Conservation (phyloP, 2,113 vertebrate species). For the Eublepharis macularius region DNA sequence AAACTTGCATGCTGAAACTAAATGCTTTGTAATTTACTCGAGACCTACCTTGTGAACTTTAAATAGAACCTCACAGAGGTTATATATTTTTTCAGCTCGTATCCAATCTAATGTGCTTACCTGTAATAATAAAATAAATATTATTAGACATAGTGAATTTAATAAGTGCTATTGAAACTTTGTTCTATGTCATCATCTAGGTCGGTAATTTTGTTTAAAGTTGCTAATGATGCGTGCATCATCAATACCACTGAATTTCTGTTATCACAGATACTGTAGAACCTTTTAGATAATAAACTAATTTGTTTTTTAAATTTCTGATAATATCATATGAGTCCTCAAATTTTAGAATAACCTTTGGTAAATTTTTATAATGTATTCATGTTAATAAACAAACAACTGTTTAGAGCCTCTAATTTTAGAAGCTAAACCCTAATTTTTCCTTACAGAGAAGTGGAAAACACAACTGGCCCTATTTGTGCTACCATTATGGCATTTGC, state of each 20-base stretch:
- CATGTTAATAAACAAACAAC: not conserved
- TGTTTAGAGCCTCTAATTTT: not conserved
- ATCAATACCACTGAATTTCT: not conserved
- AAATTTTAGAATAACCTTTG: not conserved
- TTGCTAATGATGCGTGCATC: not conserved
- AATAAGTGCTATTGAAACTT: not conserved
- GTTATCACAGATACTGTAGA: not conserved
- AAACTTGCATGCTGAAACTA: not conserved
- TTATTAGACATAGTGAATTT: not conserved
- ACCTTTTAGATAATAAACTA: too few species aligned
- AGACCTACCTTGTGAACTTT: conserved; percentile 92
- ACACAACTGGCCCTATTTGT: not conserved
- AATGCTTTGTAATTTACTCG: accelerated
- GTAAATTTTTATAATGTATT: not conserved
- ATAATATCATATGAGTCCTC: not conserved
- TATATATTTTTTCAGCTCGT: conserved; percentile 87
- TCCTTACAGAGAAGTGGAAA: not conserved
- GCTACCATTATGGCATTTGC: not conserved
- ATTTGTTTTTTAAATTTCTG: too few species aligned
- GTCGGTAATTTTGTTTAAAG: not conserved
- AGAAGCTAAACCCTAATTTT: not conserved
- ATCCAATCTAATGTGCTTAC: conserved; percentile 88
- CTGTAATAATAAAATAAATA: conserved; percentile 70
- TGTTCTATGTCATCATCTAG: not conserved
- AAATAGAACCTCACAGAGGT: conserved; percentile 97